Base-by-base conservation (phyloP, 2,888 invertebrate species). In the Caradrina kadenii region DNA sequence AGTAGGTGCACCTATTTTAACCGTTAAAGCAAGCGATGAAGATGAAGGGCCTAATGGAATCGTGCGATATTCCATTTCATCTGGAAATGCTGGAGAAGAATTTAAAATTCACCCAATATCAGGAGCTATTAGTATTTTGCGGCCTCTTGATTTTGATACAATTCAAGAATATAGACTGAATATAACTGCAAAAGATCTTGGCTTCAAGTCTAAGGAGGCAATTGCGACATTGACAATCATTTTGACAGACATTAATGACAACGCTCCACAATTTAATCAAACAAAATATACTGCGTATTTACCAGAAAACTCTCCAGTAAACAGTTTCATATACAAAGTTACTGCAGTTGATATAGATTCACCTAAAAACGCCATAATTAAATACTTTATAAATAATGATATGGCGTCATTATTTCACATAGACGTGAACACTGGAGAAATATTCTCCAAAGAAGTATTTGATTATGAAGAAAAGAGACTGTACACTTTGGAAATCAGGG, bases 221-320 rank as follows among this genome's bases (percentile, higher is more conserved):
- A 97, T 97, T 7, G 98, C 98, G 0, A 97, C 98, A 83, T 94
- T 99, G 10, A 98, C 98, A 0, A 97, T 99, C 0, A 98, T 97
- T 63, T 96, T 99, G 1, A 98, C 98, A 0, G 99, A 99, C 89
- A 98, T 99, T 49, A 99, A 99, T 88, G 99, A 99, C 88, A 99
- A 99, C 91, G 97, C 98, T 13, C 99, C 99, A 0, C 94, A 96
- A 17, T 99, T 99, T 88, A 97, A 98, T 90, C 97, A 98, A 89
- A 96, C 97, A 0, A 93, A 96, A 62, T 99, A 98, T 88, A 96
- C 97, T 83, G 98, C 98, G 0, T 98, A 97, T 87, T 93, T 99
- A 54, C 96, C 97, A 0, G 99, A 99, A 95, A 99, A 99, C 89
- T 97, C 97, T 17, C 97, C 97, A 0, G 93, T 97, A 0, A 97